Percentiles rank a stretch among this genome's conserved stretches.
These are phyloP conservation scores for Drosophila mauritiana DNA, from an alignment of 1,140 invertebrate species.

Conservation along the genomic window DNA sequence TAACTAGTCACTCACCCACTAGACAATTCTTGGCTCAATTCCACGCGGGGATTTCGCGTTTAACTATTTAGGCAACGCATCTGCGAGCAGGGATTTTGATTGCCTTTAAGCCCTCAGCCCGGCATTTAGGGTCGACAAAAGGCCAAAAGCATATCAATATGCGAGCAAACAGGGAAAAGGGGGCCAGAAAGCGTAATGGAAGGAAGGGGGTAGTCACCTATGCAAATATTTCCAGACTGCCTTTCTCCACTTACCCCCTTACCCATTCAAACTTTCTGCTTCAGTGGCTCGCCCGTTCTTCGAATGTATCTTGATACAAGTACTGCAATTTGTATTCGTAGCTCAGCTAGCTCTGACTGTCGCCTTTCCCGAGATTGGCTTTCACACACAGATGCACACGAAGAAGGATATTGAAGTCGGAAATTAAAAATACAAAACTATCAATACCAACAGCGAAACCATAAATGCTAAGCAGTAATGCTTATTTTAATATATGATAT, in stretches of 20 bases:
- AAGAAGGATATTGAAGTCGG: not conserved
- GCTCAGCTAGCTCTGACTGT: slow-evolving; percentile 34
- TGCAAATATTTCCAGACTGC: slow-evolving; percentile 57
- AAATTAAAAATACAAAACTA: not conserved
- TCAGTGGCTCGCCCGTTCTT: slow-evolving; percentile 58
- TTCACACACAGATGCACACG: not conserved
- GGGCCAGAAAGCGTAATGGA: not conserved
- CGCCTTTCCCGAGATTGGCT: slow-evolving; percentile 21
- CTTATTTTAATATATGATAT: too few species aligned
- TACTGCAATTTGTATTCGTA: slow-evolving; percentile 75
- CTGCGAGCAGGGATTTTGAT: slow-evolving; percentile 28
- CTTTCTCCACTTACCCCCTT: slow-evolving; percentile 4
- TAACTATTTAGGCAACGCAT: slow-evolving; percentile 51
- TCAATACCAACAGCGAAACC: not conserved
- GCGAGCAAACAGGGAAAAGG: slow-evolving; percentile 22
- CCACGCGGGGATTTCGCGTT: slow-evolving; percentile 25
- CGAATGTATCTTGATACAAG: slow-evolving; percentile 78
- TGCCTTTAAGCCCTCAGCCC: slow-evolving; percentile 26
- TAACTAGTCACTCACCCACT: not conserved
- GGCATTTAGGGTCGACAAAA: slow-evolving; percentile 56
- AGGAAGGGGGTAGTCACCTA: slow-evolving; percentile 40
- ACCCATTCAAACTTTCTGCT: slow-evolving; percentile 32
- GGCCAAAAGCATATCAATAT: slow-evolving; percentile 61
- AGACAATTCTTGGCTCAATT: slow-evolving; percentile 18
- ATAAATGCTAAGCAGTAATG: too few species aligned